Base-by-base conservation (phyloP, 2,113 vertebrate genomes). In the Carassius carassius region DNA sequence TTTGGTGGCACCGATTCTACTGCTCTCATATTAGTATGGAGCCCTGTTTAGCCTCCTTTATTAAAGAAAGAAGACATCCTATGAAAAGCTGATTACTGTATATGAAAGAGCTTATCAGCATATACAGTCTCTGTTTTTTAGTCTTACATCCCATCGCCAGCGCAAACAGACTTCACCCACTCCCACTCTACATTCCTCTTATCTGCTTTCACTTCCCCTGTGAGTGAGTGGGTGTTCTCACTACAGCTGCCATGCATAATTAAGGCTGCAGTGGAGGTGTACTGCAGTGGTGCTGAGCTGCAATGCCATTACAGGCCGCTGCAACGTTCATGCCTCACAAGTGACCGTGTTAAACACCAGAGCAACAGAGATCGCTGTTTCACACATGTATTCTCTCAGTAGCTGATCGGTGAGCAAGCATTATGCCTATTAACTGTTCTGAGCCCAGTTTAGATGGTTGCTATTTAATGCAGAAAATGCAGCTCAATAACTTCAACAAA, bases 201-300 rank as follows among this genome's bases (percentile, higher is more conserved):
- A 35, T 82, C 67, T 82, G 47, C 56, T 85, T 63, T 78, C 84
- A 79, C 84, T 79, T 85, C 84, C 49, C 49, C 49, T 85, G 75
- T 60, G 63, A 60, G 76, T 70, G 84, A 79, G 84, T 85, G 84
- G 76, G 84, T 69, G 90, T 86, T 89, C 86, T 91, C 83, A 54
- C 91, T 88, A 86, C 85, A 78, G 89, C 87, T 88, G 78, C 85
- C 85, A 91, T 92, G 87, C 90, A 92, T 92, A 91, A 92, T 93
- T 91, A 91, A 90, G 80, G 88, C 88, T 88, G 75, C 60, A 81
- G 87, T 89, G 88, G 89, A 90, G 88, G 86, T 81, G 78, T 72
- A 60, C 73, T 79, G 77, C 83, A 85, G 75, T 82, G 81, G 81
- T 82, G 81, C 81, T 72, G 81, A 82, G 67, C 67, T 82, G 67